Conservation (phyloP, 2,797 vertebrate genomes). For the Zalophus californianus region DNA sequence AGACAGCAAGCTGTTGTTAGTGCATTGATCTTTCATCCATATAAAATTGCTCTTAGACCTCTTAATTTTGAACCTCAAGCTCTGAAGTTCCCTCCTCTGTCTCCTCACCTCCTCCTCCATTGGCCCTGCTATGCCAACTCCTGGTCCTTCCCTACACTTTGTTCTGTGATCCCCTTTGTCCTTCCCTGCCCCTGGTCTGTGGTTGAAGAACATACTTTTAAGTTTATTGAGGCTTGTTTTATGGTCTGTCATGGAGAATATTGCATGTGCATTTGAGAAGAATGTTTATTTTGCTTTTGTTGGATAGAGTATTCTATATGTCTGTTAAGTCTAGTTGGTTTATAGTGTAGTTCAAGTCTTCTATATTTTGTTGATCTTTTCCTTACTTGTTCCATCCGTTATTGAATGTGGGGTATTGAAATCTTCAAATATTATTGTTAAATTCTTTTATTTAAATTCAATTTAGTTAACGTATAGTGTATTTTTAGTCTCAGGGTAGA, state of each 20-base stretch:
- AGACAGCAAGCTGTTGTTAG: neutral
- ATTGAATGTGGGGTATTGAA: neutral
- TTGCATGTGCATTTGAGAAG: neutral
- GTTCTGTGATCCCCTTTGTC: neutral
- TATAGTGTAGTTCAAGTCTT: neutral
- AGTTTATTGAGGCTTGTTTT: neutral
- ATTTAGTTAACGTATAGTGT: neutral
- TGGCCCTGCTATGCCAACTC: neutral
- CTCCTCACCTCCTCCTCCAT: neutral
- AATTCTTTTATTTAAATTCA: neutral
- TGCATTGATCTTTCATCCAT: neutral
- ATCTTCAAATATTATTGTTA: neutral
- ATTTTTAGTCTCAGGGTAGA: neutral
- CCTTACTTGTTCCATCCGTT: neutral
- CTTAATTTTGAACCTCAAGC: neutral
- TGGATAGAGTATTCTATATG: neutral
- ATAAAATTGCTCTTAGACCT: neutral
- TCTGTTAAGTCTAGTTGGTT: neutral
- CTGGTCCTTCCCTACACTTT: neutral
- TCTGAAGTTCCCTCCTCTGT: neutral
- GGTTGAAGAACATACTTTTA: neutral
- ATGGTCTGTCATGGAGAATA: neutral
- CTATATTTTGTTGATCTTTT: neutral
- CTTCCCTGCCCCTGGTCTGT: neutral
- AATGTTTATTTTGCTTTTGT: neutral